Base-by-base conservation (phyloP, 2,888 invertebrate species). In the Glaucopsyche alexis region DNA sequence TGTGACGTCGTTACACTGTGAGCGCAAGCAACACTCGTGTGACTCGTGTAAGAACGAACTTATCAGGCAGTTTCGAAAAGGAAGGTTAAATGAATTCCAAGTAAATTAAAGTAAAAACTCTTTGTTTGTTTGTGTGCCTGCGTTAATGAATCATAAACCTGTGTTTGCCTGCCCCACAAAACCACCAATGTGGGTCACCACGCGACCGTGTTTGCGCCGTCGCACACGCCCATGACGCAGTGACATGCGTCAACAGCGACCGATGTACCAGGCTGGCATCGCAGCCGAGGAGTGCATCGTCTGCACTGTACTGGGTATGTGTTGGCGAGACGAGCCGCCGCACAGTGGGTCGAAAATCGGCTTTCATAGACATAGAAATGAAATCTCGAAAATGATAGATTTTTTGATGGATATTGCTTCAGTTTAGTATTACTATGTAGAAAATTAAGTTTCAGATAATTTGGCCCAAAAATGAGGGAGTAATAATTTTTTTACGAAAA, bases 181-280 rank as follows among this genome's bases (percentile, higher is more conserved):
- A 13, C 60, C 60, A 13, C 9, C 29, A 78, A 78, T 78, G 75
- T 77, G 71, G 76, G 76, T 73, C 75, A 76, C 71, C 74, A 67
- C 73, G 60, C 67, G 29, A 47, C 69, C 66, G 74, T 69, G 64
- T 67, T 52, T 71, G 45, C 77, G 72, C 78, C 80, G 80, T 78
- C 82, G 85, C 84, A 84, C 87, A 90, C 90, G 91, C 81, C 87
- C 86, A 84, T 83, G 87, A 87, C 87, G 90, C 91, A 88, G 87
- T 91, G 79, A 77, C 78, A 75, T 77, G 71, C 76, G 75, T 73
- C 74, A 76, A 71, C 74, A 69, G 73, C 71, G 45, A 45, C 71
- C 69, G 73, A 74, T 67, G 60, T 70, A 55, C 72, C 49, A 77
- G 72, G 78, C 77, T 71, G 77, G 75, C 91, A 92, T 86, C 80